These are phyloP conservation scores for Drosophila repletoides DNA, from an alignment of 1,140 invertebrate genomes.

Conservation along the genomic window DNA sequence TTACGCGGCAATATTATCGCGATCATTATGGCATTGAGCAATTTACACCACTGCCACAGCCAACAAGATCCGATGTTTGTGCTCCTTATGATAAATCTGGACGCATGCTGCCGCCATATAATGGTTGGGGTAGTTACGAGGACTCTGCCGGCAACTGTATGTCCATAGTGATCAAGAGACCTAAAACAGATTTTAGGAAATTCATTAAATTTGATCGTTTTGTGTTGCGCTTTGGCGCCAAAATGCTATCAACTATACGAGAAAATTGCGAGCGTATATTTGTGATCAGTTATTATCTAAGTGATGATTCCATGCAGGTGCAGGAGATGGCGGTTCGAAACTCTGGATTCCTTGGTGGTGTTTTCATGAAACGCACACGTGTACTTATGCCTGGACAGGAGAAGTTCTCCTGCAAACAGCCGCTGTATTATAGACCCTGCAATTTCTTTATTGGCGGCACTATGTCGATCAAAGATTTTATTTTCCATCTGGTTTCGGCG, in stretches of 20 bases:
- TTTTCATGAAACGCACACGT: conserved; percentile 86
- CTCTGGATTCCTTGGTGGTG: conserved; percentile 87
- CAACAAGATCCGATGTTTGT: conserved; percentile 76
- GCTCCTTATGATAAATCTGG: conserved; percentile 68
- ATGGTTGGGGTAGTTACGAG: conserved; percentile 93
- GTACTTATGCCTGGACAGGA: conserved; percentile 90
- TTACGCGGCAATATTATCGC: conserved; percentile 93
- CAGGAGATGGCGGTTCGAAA: conserved; percentile 90
- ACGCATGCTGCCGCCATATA: conserved; percentile 90
- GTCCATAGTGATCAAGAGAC: conserved; percentile 89
- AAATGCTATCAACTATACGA: conserved; percentile 88
- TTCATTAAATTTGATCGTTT: conserved; percentile 90
- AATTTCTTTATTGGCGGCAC: conserved; percentile 92
- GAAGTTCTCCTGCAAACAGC: conserved; percentile 86
- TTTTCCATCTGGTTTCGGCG: conserved; percentile 89
- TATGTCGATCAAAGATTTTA: conserved; percentile 89
- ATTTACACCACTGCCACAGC: conserved; percentile 85
- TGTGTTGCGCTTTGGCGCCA: conserved; percentile 89
- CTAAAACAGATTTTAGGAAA: conserved; percentile 90
- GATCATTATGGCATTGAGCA: conserved; percentile 84
- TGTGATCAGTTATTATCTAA: conserved; percentile 91
- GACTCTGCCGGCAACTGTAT: conserved; percentile 94
- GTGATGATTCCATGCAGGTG: conserved; percentile 92
- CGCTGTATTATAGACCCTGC: conserved; percentile 88
- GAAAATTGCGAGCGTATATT: conserved; percentile 89